Conservation (phyloP, 2,113 vertebrate genomes). For the Caloenas nicobarica region DNA sequence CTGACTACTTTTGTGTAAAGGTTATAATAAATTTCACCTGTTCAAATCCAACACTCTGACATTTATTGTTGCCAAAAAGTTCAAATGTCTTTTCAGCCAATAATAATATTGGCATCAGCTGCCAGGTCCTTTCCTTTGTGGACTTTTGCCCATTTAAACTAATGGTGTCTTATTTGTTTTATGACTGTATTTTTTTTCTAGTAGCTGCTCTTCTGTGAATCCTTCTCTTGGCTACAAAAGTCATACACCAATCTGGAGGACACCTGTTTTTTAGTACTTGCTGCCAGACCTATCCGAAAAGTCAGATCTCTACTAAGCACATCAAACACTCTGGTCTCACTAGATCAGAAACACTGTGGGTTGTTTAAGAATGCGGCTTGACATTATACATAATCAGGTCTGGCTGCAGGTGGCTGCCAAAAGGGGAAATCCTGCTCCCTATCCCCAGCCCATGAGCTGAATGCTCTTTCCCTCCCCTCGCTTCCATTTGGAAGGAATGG, state of each 20-base stretch:
- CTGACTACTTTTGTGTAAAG: background rate
- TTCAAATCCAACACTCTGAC: slow-evolving; percentile 9
- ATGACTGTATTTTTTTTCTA: slow-evolving; percentile 14
- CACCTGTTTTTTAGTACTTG: slow-evolving; percentile 50
- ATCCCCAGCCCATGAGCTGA: background rate
- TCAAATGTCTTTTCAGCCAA: slow-evolving; percentile 37
- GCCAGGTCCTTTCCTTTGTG: slow-evolving; percentile 19
- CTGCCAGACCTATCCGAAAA: slow-evolving; percentile 58
- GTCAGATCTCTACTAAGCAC: slow-evolving; percentile 45
- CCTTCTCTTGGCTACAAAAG: slow-evolving; percentile 13
- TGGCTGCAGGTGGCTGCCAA: slow-evolving; percentile 49
- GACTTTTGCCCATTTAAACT: slow-evolving; percentile 49
- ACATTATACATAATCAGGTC: slow-evolving; percentile 43
- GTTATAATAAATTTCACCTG: slow-evolving; percentile 53
- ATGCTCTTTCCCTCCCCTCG: background rate
- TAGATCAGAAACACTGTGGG: slow-evolving; percentile 42
- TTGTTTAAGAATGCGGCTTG: slow-evolving; percentile 45
- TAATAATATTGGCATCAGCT: slow-evolving; percentile 25
- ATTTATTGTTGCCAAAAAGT: slow-evolving; percentile 9
- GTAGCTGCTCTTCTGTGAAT: slow-evolving; percentile 50
- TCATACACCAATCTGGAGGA: slow-evolving; percentile 51
- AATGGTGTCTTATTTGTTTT: slow-evolving; percentile 39
- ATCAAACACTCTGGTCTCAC: slow-evolving; percentile 37
- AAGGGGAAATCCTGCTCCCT: slow-evolving; percentile 35
- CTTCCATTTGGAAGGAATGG: background rate